phyloP scores from a whole-genome alignment of 2,888 invertebrate genomes.

The Meteorus colon region DNA sequence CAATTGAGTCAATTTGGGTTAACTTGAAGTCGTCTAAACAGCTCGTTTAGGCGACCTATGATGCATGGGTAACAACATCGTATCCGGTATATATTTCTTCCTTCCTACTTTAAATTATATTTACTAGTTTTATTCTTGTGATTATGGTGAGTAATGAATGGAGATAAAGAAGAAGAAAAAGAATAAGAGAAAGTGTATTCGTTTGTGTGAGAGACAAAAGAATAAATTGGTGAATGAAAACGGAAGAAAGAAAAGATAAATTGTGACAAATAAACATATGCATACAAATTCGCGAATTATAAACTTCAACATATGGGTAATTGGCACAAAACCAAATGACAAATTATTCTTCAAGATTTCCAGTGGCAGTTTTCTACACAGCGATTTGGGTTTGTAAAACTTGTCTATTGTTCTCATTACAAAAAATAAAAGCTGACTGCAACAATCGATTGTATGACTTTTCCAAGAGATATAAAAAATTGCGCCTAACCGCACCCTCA shows the following conservation, averaged over 20 bases:
- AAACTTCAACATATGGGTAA: not conserved
- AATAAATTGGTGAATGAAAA: too few species aligned
- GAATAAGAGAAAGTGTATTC: not conserved
- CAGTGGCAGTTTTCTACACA: not conserved
- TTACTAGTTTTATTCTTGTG: conserved; percentile 11
- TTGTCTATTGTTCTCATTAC: not conserved
- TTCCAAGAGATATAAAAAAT: conserved; percentile 10
- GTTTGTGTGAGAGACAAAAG: not conserved
- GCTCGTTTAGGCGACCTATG: conserved; percentile 70
- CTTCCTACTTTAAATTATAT: conserved; percentile 60
- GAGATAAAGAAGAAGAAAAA: not conserved
- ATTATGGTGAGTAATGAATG: conserved; percentile 15
- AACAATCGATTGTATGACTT: conserved; percentile 3
- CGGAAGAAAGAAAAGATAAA: too few species aligned
- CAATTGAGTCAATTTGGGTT: conserved; percentile 73
- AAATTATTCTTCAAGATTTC: not conserved
- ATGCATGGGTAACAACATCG: conserved; percentile 63
- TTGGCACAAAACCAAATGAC: not conserved
- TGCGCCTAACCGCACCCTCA: not conserved
- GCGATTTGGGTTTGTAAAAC: not conserved
- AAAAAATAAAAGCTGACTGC: conserved; percentile 7
- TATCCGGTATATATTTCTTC: conserved; percentile 64
- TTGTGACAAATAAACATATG: too few species aligned
- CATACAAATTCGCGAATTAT: too few species aligned
- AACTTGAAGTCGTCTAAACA: conserved; percentile 74